A percentile compares a stretch with the other conserved stretches of the same genome.
Conservation (phyloP, 1,140 invertebrate species). For the Drosophila nikananu region DNA sequence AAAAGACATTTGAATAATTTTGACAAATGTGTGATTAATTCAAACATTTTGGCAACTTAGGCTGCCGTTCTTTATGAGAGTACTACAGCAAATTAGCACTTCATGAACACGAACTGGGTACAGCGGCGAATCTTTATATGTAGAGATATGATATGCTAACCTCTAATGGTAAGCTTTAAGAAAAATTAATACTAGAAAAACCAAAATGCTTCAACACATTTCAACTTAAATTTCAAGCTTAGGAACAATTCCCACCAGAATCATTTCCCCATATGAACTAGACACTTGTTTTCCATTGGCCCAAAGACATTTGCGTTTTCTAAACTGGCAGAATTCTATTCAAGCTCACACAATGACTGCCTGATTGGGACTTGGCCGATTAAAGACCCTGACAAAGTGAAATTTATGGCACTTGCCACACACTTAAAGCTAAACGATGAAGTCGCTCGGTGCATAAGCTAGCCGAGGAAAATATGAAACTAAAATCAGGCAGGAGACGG, state of each 20-base stretch:
- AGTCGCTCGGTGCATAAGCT: conserved; percentile 15
- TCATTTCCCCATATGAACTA: neutral
- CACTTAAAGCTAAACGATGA: conserved; percentile 42
- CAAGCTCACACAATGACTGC: conserved; percentile 31
- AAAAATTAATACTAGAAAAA: neutral
- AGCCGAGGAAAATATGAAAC: conserved; percentile 58
- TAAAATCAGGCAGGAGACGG: conserved; percentile 29
- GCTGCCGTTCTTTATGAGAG: conserved; percentile 61
- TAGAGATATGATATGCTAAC: neutral
- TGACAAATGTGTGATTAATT: conserved; percentile 81
- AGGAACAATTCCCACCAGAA: neutral
- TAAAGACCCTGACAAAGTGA: conserved; percentile 40
- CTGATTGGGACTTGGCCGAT: conserved; percentile 47
- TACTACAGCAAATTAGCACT: conserved; percentile 68
- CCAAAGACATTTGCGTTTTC: conserved; percentile 4
- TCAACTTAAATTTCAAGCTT: neutral
- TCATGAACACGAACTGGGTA: conserved; percentile 45
- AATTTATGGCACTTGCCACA: conserved; percentile 52
- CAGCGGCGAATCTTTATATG: neutral
- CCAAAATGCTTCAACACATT: neutral
- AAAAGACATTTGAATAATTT: conserved; percentile 76
- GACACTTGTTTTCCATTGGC: neutral
- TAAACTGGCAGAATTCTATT: conserved; percentile 9
- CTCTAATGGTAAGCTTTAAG: neutral
- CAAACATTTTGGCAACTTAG: conserved; percentile 70